Base-by-base conservation (phyloP, 2,888 invertebrate species). In the Saturnia japonica region DNA sequence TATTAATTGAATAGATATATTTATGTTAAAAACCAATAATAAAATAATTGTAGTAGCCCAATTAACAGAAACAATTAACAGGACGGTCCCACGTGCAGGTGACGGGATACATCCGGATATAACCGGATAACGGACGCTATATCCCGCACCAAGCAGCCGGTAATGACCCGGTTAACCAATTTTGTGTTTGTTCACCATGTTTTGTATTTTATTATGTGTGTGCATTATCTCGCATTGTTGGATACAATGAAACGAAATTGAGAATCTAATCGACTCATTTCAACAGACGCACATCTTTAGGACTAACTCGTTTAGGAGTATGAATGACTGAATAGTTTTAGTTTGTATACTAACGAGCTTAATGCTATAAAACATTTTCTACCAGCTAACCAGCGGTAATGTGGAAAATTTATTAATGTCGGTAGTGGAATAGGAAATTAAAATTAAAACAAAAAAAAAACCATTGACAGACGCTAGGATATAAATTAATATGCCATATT, bases 81-180 rank as follows among this genome's bases (percentile, higher is more conserved):
- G 6, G 60, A 45, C 60, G 42, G 69, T 51, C 71, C 19, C 69
- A 71, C 68, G 71, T 71, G 69, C 25, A 47, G 6, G 64, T 66
- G 47, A 70, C 64, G 70, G 47, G 64, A 66, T 60, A 75, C 75
- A 76, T 72, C 76, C 75, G 76, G 77, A 75, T 73, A 76, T 80
- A 78, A 77, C 80, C 77, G 74, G 77, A 74, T 78, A 72, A 45
- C 64, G n/a, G 47, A 45, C 68, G 70, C 68, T 72, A 79, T 77
- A 78, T 76, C 74, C 77, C 75, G 77, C 68, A 75, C 75, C 76
- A 75, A 78, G 80, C 76, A 74, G 51, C 74, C 76, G 73, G 77
- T 80, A 79, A 82, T 81, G 73, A 76, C 67, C 74, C 78, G 73
- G 71, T 75, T 78, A 82, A 80, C 79, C 77, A 76, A 73, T 64